Percentiles rank a stretch among this genome's conserved stretches.
phyloP scores from a whole-genome alignment of 2,797 vertebrate genomes.

The Podarcis siculus region DNA sequence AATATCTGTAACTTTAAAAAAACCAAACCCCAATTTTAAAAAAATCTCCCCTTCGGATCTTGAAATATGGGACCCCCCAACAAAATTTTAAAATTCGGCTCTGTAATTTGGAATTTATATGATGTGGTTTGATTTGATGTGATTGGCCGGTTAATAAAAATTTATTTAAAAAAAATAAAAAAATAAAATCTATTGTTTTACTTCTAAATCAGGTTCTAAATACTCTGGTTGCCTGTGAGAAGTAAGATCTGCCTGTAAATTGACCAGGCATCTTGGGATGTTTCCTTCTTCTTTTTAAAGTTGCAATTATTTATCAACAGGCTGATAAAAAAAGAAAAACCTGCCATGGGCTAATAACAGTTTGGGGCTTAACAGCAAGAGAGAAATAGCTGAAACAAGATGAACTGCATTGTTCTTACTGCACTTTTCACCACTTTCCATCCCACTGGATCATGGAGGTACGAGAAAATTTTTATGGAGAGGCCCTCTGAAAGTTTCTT shows the following conservation, averaged over 20 bases:
- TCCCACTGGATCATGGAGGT: slow-evolving; percentile 61
- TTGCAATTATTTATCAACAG: not conserved
- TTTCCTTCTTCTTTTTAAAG: not conserved
- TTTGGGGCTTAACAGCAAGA: not conserved
- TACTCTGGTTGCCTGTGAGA: slow-evolving; percentile 32
- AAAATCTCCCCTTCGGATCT: no score
- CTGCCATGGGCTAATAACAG: not conserved
- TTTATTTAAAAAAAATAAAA: no score
- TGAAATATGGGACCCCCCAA: no score
- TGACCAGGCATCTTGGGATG: not conserved
- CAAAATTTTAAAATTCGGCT: no score
- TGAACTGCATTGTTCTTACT: slow-evolving; percentile 67
- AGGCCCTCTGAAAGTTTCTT: slow-evolving; percentile 58
- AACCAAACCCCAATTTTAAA: no score
- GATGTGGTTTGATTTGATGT: no score
- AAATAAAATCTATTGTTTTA: not conserved
- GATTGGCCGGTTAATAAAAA: no score
- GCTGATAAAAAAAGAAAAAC: not conserved
- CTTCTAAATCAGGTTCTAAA: not conserved
- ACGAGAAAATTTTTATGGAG: slow-evolving; percentile 58
- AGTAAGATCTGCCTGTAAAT: not conserved
- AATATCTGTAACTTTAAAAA: not conserved
- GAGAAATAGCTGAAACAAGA: slow-evolving; percentile 26
- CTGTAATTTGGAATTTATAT: no score
- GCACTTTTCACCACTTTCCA: slow-evolving; percentile 71